Percentiles rank a stretch among this genome's conserved stretches.
Evolutionary conservation across 1,140 invertebrate species (phyloP).

Genomic region (Drosophila arawakana): DNA sequence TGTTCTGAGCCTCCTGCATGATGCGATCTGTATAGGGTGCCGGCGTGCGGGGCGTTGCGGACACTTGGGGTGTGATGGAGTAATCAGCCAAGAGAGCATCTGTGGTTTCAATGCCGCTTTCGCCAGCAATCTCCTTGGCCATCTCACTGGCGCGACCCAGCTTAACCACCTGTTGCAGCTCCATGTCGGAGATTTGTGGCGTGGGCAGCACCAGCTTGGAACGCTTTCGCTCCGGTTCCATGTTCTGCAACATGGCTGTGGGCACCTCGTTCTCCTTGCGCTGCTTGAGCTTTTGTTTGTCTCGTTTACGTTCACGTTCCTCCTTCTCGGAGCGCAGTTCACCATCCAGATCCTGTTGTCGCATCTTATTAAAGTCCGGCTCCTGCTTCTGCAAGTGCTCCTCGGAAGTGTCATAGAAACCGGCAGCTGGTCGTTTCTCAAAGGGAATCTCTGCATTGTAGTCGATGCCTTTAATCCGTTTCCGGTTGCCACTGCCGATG

Average conservation of each 20-base stretch:
- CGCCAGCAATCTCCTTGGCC: slow-evolving; percentile 95
- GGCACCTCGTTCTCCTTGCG: slow-evolving; percentile 98
- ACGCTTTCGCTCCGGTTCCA: slow-evolving; percentile 96
- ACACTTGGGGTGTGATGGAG: slow-evolving; percentile 91
- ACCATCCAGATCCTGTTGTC: slow-evolving; percentile 97
- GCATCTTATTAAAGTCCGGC: slow-evolving; percentile 94
- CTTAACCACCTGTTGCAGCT: slow-evolving; percentile 97
- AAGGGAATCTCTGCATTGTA: slow-evolving; percentile 99
- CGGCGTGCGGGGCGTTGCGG: slow-evolving; percentile 94
- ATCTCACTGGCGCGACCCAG: slow-evolving; percentile 97
- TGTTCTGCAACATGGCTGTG: slow-evolving; percentile 93
- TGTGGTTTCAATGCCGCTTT: slow-evolving; percentile 91
- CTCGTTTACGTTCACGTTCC: slow-evolving; percentile 94
- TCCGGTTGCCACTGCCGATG: slow-evolving; percentile 87
- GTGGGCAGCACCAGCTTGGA: slow-evolving; percentile 98
- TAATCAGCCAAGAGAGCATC: slow-evolving; percentile 97
- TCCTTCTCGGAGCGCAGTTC: slow-evolving; percentile 95
- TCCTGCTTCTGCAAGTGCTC: slow-evolving; percentile 95
- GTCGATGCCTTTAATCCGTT: slow-evolving; percentile 90
- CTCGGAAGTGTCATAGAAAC: slow-evolving; percentile 97
- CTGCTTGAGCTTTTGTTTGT: slow-evolving; percentile 96
- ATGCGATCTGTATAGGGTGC: slow-evolving; percentile 90
- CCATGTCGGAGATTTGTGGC: slow-evolving; percentile 98
- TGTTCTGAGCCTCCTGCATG: slow-evolving; percentile 98
- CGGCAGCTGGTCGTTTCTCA: slow-evolving; percentile 95